These are phyloP conservation scores for Antheraea pernyi DNA, from an alignment of 1,140 invertebrate genomes.

Conservation along the genomic window DNA sequence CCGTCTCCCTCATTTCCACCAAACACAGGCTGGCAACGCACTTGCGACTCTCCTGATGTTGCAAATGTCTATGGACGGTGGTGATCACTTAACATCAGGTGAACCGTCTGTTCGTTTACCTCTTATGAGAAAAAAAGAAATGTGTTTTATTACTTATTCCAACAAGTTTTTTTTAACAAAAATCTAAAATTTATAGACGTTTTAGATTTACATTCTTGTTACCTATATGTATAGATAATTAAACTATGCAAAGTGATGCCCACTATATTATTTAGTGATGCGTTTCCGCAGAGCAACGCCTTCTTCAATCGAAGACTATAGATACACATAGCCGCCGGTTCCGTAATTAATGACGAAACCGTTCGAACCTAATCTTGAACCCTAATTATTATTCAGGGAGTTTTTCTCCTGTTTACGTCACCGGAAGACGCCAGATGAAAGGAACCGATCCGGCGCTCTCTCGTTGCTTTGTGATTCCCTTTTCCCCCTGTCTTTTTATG, in stretches of 20 bases:
- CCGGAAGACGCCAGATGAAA: constrained; percentile 34
- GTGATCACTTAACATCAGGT: too few species aligned
- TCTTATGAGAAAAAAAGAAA: too few species aligned
- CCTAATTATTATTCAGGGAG: constrained; percentile 56
- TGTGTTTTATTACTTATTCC: too few species aligned
- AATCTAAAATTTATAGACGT: too few species aligned
- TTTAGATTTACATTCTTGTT: too few species aligned
- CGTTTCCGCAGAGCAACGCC: too few species aligned
- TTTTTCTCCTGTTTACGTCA: constrained; percentile 44
- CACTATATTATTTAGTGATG: neutral
- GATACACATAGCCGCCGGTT: constrained; percentile 49
- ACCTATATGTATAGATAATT: neutral
- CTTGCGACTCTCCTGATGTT: too few species aligned
- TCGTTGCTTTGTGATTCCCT: constrained; percentile 21
- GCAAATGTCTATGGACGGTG: too few species aligned
- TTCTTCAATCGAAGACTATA: constrained; percentile 23
- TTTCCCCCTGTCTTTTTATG: constrained; percentile 29
- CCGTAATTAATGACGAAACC: constrained; percentile 62
- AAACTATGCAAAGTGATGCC: neutral
- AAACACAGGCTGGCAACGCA: too few species aligned
- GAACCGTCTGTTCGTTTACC: too few species aligned
- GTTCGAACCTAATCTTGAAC: constrained; percentile 45
- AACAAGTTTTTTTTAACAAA: too few species aligned
- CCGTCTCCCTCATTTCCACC: too few species aligned
- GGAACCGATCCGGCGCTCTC: constrained; percentile 25